Base-by-base conservation (phyloP, 37 sponge, comb jelly and placozoan species). In the Oscarella lobularis region DNA sequence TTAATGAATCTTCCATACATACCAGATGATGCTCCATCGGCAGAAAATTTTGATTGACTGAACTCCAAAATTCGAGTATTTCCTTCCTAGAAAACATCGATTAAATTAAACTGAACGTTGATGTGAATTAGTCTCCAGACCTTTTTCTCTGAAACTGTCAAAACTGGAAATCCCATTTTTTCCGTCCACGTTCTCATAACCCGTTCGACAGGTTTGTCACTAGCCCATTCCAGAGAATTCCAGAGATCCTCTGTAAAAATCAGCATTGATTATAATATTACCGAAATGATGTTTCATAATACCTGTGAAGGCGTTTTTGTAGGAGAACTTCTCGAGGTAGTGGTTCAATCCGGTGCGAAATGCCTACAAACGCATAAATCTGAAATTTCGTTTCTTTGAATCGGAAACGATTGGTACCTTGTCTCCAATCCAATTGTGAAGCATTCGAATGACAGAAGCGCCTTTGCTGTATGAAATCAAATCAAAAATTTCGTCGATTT, bases 401-500 rank as follows among this genome's bases (percentile, higher is more conserved):
- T n/a, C n/a, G n/a, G n/a, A n/a, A n/a, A 37, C 33, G 29, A 35
- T n/a, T 31, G 78, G 3, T 67, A 85, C 85, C 76, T 89, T 83
- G 41, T 92, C 88, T 40, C 98, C 98, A 0, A 96, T 85, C 83
- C 86, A 89, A 76, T 83, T 77, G 40, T 92, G 84, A 39, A 95
- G 66, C 96, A 95, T 95, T 1, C 87, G 66, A 40, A 95, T 86
- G 82, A 95, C 74, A 38, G 87, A 86, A 66, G 96, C 86, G 6
- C 97, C 97, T 78, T 96, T 96, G 76, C 82, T 41, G 84, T 96
- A 96, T 9, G 92, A 92, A 72, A 96, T 96, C 38, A 84, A 67
- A 81, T 96, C 97, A 83, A 96, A 96, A 31, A 96, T 96, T 85
- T 96, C 92, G 75, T 96, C 97, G 40, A 96, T 87, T 65, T 96